A percentile compares a stretch with the other conserved stretches of the same genome.
phyloP scores from a whole-genome alignment of 2,113 vertebrate genomes.

The Grammomys surdaster region DNA sequence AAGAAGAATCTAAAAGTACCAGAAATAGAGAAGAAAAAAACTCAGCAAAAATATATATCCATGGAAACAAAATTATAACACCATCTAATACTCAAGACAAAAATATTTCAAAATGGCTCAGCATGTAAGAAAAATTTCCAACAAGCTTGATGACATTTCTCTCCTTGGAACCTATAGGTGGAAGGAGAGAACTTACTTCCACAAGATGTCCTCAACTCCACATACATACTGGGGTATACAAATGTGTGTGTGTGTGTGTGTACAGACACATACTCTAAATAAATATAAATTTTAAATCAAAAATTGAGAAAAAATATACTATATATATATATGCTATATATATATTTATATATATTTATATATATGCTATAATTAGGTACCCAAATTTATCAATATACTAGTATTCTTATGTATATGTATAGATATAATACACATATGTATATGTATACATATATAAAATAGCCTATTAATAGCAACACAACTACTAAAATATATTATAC shows the following conservation, averaged over 20 bases:
- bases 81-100: background rate
- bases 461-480: background rate
- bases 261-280: background rate
- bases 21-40: slow-evolving; percentile 46
- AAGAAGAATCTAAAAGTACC: background rate
- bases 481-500: background rate
- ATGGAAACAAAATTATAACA: slow-evolving; percentile 16
- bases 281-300: background rate
- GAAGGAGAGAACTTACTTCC: background rate
- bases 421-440: background rate
- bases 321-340: background rate
- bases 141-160: background rate
- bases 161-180: background rate
- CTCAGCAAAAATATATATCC: background rate
- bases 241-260: background rate
- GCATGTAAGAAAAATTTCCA: background rate
- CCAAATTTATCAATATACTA: background rate
- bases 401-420: background rate
- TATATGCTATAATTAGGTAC: background rate
- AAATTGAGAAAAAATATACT: background rate
- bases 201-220: background rate
- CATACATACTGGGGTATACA: background rate
- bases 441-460: background rate
- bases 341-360: too few relatives aligned
- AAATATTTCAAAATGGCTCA: background rate